Evolutionary conservation across 2,797 vertebrate genomes (phyloP), one percentile per base, ranked within the genome.

Genomic region (Melanogrammus aeglefinus): DNA sequence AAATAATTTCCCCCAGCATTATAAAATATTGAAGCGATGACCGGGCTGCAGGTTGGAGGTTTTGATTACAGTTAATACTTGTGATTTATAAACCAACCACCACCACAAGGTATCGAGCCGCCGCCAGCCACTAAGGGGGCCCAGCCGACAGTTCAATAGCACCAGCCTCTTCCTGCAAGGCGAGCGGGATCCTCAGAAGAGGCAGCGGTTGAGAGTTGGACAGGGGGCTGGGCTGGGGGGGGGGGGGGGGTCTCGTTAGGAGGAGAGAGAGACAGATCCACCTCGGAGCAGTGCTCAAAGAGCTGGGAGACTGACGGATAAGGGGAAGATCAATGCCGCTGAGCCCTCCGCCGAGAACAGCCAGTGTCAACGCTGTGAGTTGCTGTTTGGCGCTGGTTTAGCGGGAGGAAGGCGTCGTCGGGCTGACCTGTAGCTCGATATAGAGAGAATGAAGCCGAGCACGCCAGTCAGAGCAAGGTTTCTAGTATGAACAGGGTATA

Each of bases 201-300:
- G n/a, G 92, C 93, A 91, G 90, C 91, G 74, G 92, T 93, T 51
- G 92, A 93, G 75, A 88, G 93, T 24, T 94, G 93, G 57, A 63
- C 14, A 63, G 47, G 16, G 47, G 13, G 39, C 6, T 41, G 41
- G 14, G 41, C n/a, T n/a, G 14, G 3, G 31, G 31, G 2, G 31
- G 2, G 41, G 41, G 51, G 18, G 8, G 57, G 21, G 7, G 63
- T 24, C 63, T 69, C 63, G 63, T 69, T 83, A 91, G 93, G 27
- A 91, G 0, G 90, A 93, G 33, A 93, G 33, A 93, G 85, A 92
- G 92, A 16, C 82, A 92, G 33, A 96, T 96, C 83, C 95, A 96
- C 35, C 85, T 97, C 0, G 96, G 97, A 87, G 93, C 95, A 4
- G 96, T 95, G 90, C 93, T 96, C 76, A 97, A 96, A 91, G 96